Evolutionary conservation across 2,888 invertebrate genomes (phyloP), one percentile per base, ranked within the genome.

Genomic region (Lathronympha strigana): DNA sequence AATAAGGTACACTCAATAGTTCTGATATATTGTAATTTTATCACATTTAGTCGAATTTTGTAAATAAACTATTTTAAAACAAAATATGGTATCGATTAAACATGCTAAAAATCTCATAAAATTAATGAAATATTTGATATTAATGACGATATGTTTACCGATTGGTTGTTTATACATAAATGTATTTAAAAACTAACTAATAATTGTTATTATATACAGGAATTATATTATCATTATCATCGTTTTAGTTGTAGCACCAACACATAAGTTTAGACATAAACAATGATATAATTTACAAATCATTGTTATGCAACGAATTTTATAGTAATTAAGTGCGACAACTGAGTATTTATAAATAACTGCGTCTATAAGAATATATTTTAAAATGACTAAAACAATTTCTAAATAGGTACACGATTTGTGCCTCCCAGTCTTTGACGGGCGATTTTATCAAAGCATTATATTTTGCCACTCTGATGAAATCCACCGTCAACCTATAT

Each of bases 281-380:
- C 31, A 31, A n/a, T 9, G 6, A 33, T 19, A 31, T 9, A 28
- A 23, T n/a, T 38, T 9, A 36, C 36, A 31, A 21, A 23, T 23
- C 13, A 25, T 51, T 38, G 4, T 33, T 28, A 43, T 28, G 28
- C 33, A 33, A 38, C 28, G 13, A 33, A 5, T 4, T 23, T 33
- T 33, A 38, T 36, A 31, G 6, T 47, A 57, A 17, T 38, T 21
- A 40, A 51, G 66, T 49, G 60, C 61, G 19, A 17, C 1, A 19
- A 38, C 40, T 66, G 66, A 66, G 66, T 66, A 61, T 61, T 66
- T 23, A 66, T 66, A 66, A 66, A 66, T 66, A 66, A 38, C 15
- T 23, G 25, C 15, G 3, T 40, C 40, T 19, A 0, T 23, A n/a
- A 9, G 13, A 33, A 51, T 43, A 19, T 19, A 33, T 54, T 28